phyloP scores from a whole-genome alignment of 2,113 vertebrate species.

The Nothocercus nigrocapillus region DNA sequence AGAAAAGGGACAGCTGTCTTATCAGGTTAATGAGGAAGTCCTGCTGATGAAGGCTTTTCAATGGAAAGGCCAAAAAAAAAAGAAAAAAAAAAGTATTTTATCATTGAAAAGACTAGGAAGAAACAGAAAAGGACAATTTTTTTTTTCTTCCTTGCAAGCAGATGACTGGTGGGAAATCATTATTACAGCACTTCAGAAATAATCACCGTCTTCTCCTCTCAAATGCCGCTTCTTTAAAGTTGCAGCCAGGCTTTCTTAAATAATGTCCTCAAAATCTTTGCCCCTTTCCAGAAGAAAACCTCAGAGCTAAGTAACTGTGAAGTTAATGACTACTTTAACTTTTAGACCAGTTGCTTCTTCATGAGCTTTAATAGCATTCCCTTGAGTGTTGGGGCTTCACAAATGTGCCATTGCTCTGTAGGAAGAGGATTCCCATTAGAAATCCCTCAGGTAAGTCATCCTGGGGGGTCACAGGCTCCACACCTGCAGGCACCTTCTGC shows the following conservation, averaged over 20 bases:
- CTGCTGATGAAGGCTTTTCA: background rate
- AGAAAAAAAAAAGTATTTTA: background rate
- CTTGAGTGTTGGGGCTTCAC: background rate
- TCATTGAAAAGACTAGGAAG: background rate
- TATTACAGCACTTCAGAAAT: constrained; percentile 31
- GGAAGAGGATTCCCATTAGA: background rate
- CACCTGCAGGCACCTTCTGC: background rate
- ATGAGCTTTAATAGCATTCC: background rate
- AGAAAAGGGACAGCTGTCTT: background rate
- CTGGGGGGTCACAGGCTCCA: background rate
- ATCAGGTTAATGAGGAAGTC: background rate
- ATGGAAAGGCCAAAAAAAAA: background rate
- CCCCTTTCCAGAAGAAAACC: constrained; percentile 13
- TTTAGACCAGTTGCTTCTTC: background rate
- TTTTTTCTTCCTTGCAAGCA: background rate
- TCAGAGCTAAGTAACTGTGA: background rate
- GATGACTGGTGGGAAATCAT: constrained; percentile 10
- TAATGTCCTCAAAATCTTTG: constrained; percentile 22
- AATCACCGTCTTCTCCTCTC: background rate
- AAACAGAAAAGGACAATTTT: background rate
- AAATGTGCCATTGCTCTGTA: background rate
- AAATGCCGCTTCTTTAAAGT: constrained; percentile 2
- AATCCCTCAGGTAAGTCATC: background rate
- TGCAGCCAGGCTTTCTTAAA: constrained; percentile 18
- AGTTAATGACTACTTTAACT: constrained; percentile 2